Evolutionary conservation across 2,113 vertebrate species (phyloP).

Genomic region (Daboia siamensis): DNA sequence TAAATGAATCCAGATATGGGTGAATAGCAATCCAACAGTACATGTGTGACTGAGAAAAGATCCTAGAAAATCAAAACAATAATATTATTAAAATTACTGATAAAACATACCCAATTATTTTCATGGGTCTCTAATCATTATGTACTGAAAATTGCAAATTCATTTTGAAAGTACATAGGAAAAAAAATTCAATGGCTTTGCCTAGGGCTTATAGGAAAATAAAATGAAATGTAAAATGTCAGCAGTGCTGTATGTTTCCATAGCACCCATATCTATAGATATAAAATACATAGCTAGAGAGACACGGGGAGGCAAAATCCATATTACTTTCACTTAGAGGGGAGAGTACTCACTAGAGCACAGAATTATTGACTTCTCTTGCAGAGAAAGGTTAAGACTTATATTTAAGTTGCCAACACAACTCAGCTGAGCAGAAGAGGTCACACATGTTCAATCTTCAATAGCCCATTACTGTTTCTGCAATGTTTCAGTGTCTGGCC

Average conservation of each 20-base stretch:
- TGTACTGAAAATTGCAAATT: neutral
- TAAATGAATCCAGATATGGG: neutral
- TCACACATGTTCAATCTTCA: conserved; percentile 6
- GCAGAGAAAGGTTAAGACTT: conserved; percentile 18
- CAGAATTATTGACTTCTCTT: conserved; percentile 31
- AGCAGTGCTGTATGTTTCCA: conserved; percentile 12
- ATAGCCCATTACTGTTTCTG: conserved; percentile 12
- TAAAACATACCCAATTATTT: neutral
- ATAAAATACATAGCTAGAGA: conserved; percentile 9
- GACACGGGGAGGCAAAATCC: conserved; percentile 7
- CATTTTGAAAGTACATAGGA: neutral
- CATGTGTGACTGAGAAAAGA: neutral
- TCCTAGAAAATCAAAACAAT: neutral
- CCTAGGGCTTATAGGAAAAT: neutral
- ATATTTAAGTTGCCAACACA: conserved; percentile 16
- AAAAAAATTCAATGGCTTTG: conserved; percentile 1
- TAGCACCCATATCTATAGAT: conserved; percentile 25
- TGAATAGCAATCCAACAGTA: neutral
- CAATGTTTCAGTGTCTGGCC: neutral
- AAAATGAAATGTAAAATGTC: conserved; percentile 5
- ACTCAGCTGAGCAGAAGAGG: neutral
- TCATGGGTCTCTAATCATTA: neutral
- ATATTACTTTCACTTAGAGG: conserved; percentile 27
- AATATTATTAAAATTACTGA: neutral
- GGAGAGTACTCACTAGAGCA: conserved; percentile 17